A percentile compares a stretch with the other conserved stretches of the same genome.
These are phyloP conservation scores for Epizoanthus rinbou DNA, from an alignment of 92 coral and sea anemone species.

Conservation along the genomic window DNA sequence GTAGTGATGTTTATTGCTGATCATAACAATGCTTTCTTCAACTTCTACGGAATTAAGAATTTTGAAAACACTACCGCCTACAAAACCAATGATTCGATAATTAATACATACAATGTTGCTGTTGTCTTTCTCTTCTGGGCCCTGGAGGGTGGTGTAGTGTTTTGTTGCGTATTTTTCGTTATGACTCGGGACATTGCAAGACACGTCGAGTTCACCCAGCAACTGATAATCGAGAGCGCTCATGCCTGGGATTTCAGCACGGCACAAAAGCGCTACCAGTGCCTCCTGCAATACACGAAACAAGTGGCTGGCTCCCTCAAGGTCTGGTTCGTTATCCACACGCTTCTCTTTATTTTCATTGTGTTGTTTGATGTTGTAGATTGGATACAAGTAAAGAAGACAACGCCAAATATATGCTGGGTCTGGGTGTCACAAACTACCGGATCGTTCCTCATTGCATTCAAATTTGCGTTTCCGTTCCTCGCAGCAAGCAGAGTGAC, in stretches of 20 bases:
- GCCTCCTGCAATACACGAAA: slow-evolving; percentile 59
- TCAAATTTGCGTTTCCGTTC: slow-evolving; percentile 68
- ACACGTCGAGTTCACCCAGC: slow-evolving; percentile 66
- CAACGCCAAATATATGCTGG: background rate
- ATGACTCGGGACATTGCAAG: slow-evolving; percentile 53
- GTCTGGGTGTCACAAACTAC: slow-evolving; percentile 38
- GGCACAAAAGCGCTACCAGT: slow-evolving; percentile 59
- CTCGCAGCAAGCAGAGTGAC: slow-evolving; percentile 67
- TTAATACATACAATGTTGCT: background rate
- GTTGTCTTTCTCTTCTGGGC: slow-evolving; percentile 54
- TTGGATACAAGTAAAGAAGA: background rate
- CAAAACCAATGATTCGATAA: background rate
- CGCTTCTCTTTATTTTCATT: slow-evolving; percentile 46
- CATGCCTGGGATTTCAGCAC: slow-evolving; percentile 44
- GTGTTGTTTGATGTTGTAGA: slow-evolving; percentile 28
- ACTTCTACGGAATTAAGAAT: slow-evolving; percentile 55
- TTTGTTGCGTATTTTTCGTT: slow-evolving; percentile 64
- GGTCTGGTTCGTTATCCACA: slow-evolving; percentile 60
- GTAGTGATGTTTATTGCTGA: slow-evolving; percentile 38
- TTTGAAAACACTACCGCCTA: slow-evolving; percentile 23
- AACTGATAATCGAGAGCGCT: slow-evolving; percentile 29
- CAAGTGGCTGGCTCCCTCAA: slow-evolving; percentile 41
- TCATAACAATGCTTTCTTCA: slow-evolving; percentile 45
- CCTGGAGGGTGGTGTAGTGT: slow-evolving; percentile 42
- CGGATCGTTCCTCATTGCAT: slow-evolving; percentile 59